Evolutionary conservation across 2,888 invertebrate species (phyloP), one percentile per base, ranked within the genome.

Genomic region (Synergus gifuensis): DNA sequence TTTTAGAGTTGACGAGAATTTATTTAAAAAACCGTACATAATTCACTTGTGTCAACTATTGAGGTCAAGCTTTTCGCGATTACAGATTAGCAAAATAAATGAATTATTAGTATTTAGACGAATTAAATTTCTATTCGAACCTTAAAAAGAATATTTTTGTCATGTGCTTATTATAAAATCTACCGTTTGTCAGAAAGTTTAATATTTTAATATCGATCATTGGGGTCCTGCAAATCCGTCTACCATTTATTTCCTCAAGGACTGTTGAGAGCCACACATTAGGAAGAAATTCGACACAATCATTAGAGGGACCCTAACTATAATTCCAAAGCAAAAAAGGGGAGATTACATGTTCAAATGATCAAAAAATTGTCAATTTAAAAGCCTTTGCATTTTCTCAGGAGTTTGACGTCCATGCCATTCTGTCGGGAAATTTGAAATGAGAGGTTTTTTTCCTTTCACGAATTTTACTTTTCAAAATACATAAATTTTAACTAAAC

Each of bases 221-320:
- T 60, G 60, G 9, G 9, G 18, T n/a, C 18, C 18, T 60, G 22
- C 22, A 18, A 60, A 60, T 22, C 4, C 60, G 16, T 60, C 22
- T 12, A 22, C 60, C 22, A 18, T 60, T 60, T 11, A 11, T 60
- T 60, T 60, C 60, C 12, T 60, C 22, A 60, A 60, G 18, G 60
- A 22, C 60, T 60, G 22, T 60, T 60, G 60, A 22, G 22, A 60
- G 18, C 12, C 22, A 60, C 22, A 60, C 12, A 60, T 60, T 60
- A 60, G 60, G 4, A 60, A 22, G 60, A 60, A 60, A 60, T 60
- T 9, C 22, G 60, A 60, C 60, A 60, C 60, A 60, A 60, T 60
- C 18, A 60, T 60, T 60, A 60, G 22, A 60, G 22, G 60, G 12
- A 22, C 60, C 60, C 60, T 22, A 12, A 22, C n/a, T 60, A 12